phyloP scores from a whole-genome alignment of 2,888 invertebrate genomes.

The Melipona bicolor region DNA sequence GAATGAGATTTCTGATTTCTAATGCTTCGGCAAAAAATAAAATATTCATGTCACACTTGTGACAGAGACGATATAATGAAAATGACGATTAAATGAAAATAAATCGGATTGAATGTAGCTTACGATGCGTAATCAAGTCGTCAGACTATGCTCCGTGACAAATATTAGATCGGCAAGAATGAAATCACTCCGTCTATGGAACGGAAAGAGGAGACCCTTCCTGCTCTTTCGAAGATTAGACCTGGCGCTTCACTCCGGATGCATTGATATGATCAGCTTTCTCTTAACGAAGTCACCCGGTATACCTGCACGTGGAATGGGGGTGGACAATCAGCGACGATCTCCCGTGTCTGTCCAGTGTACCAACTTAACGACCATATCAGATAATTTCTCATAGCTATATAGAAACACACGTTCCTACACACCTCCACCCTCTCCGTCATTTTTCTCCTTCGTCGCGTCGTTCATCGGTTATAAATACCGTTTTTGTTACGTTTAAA shows the following conservation, averaged over 20 bases:
- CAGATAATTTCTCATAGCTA: slow-evolving; percentile 57
- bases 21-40: not conserved
- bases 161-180: slow-evolving; percentile 55
- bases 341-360: slow-evolving; percentile 68
- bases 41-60: not conserved
- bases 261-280: slow-evolving; percentile 73
- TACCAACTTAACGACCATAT: slow-evolving; percentile 64
- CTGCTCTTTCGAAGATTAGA: slow-evolving; percentile 66
- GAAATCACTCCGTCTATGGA: slow-evolving; percentile 40
- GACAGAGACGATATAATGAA: not conserved
- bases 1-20: no score
- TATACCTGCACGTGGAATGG: slow-evolving; percentile 74
- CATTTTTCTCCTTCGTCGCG: slow-evolving; percentile 4
- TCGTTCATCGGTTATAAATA: slow-evolving; percentile 27
- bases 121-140: slow-evolving; percentile 30
- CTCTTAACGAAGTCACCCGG: slow-evolving; percentile 77
- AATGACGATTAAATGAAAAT: not conserved
- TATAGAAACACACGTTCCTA: slow-evolving; percentile 21
- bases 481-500: no score
- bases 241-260: slow-evolving; percentile 72
- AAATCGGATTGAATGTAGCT: not conserved
- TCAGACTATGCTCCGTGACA: slow-evolving; percentile 46
- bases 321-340: slow-evolving; percentile 74
- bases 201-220: slow-evolving; percentile 27
- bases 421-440: slow-evolving; percentile 4